Conservation (phyloP, 2,888 invertebrate genomes). For the Acanthopleura granulata region DNA sequence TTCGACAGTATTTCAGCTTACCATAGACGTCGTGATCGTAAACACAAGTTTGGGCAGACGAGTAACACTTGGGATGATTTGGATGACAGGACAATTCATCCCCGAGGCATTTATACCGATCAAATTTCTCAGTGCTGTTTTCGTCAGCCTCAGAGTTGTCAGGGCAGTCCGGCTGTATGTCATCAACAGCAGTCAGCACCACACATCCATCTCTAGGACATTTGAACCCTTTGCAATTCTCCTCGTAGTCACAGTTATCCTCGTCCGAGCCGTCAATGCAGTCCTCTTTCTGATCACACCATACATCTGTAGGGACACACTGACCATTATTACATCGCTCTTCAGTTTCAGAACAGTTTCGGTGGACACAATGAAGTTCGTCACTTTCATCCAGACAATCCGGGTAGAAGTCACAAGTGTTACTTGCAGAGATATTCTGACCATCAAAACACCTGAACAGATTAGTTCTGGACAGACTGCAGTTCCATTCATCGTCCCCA, state of each 20-base stretch:
- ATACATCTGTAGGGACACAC: neutral
- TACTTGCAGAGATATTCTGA: neutral
- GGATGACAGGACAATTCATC: neutral
- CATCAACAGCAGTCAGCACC: neutral
- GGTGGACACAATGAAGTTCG: neutral
- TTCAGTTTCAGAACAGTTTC: neutral
- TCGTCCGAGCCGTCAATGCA: neutral
- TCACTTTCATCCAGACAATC: neutral
- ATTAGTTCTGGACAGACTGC: neutral
- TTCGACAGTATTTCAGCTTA: neutral
- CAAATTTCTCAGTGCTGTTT: too few species aligned
- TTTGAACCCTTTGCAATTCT: neutral
- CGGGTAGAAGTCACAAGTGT: neutral
- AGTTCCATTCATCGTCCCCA: neutral
- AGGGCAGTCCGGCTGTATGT: neutral
- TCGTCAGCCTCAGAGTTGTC: neutral
- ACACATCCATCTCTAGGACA: neutral
- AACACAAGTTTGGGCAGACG: neutral
- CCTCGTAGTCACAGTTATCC: neutral
- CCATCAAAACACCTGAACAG: neutral
- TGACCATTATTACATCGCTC: neutral
- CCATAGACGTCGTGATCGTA: constrained; percentile 13
- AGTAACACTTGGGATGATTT: neutral
- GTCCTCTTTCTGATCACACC: neutral
- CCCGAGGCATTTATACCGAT: neutral